Evolutionary conservation across 2,797 vertebrate genomes (phyloP).

Genomic region (Diplodus puntazzo): DNA sequence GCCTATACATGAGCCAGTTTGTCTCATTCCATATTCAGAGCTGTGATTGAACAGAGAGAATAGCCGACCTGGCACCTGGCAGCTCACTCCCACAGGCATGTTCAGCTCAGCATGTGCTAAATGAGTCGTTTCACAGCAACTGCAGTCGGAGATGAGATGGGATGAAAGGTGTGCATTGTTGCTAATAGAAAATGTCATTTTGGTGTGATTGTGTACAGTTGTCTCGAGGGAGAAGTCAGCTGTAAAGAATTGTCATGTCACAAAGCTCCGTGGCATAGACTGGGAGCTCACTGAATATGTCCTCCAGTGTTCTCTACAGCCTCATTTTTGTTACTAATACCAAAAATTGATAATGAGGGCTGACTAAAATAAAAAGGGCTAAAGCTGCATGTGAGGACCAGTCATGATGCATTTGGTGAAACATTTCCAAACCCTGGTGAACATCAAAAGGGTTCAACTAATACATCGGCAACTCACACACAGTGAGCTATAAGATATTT

Average conservation of each 20-base stretch:
- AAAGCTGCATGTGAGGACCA: too few relatives aligned
- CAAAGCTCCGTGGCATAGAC: not conserved
- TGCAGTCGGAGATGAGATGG: conserved; percentile 20
- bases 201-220: not conserved
- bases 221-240: conserved; percentile 33
- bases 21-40: conserved; percentile 70
- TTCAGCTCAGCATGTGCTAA: conserved; percentile 29
- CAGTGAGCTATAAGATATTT: too few relatives aligned
- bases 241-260: conserved; percentile 6
- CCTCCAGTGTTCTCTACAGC: not conserved
- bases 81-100: conserved; percentile 39
- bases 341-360: too few relatives aligned
- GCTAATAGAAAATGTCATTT: conserved; percentile 11
- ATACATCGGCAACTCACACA: too few relatives aligned
- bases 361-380: too few relatives aligned
- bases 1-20: conserved; percentile 63
- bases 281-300: not conserved
- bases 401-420: too few relatives aligned
- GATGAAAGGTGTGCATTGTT: conserved; percentile 24
- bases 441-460: too few relatives aligned
- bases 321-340: not conserved
- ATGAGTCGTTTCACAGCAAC: conserved; percentile 31
- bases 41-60: conserved; percentile 59
- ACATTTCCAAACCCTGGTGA: too few relatives aligned
- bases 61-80: conserved; percentile 39